A percentile compares a stretch with the other conserved stretches of the same genome.
Conservation (phyloP, 2,888 invertebrate species). For the Ectemnius lituratus region DNA sequence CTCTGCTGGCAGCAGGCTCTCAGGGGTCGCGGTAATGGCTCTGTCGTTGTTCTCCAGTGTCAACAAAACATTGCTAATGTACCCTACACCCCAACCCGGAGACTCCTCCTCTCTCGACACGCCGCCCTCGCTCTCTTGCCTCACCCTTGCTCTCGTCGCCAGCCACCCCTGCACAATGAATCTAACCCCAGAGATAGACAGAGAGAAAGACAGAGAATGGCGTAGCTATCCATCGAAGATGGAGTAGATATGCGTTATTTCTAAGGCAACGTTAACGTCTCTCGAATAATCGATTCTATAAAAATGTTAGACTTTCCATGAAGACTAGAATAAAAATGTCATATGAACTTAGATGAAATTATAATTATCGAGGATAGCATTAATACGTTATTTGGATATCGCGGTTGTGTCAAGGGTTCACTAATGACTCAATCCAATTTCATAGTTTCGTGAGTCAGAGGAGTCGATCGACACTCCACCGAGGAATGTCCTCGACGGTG, state of each 20-base stretch:
- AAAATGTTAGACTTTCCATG: neutral
- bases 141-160: constrained; percentile 40
- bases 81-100: constrained; percentile 52
- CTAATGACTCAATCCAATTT: too few relatives aligned
- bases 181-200: constrained; percentile 20
- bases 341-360: too few relatives aligned
- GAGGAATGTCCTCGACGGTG: constrained; percentile 36
- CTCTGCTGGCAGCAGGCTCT: constrained; percentile 26
- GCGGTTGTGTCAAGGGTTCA: too few relatives aligned
- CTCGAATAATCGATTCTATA: neutral
- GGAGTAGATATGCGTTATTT: too few relatives aligned
- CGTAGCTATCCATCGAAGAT: too few relatives aligned
- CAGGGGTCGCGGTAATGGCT: constrained; percentile 70
- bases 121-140: constrained; percentile 50
- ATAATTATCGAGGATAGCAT: too few relatives aligned
- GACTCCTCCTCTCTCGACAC: constrained; percentile 26
- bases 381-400: too few relatives aligned
- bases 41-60: constrained; percentile 67
- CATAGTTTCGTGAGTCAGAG: neutral
- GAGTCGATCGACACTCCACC: neutral
- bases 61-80: constrained; percentile 76
- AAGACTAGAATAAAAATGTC: too few relatives aligned
- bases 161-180: constrained; percentile 35
- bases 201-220: neutral
- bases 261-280: neutral